Evolutionary conservation across 1,140 invertebrate species (phyloP), one percentile per base, ranked within the genome.

Genomic region (Chelonus insularis): DNA sequence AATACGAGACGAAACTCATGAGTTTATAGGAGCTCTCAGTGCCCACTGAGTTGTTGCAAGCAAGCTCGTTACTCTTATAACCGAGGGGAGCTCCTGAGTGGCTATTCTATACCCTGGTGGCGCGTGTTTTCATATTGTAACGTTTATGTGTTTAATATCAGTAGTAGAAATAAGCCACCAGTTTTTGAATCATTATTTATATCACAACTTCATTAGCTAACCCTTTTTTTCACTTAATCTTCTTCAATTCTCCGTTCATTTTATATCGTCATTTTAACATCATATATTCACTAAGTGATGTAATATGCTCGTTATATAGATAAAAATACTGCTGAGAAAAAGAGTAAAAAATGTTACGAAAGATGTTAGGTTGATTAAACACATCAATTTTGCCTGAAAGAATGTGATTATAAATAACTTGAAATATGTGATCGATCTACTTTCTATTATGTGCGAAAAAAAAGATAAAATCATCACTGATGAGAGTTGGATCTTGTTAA

Each of bases 161-260:
- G 60, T 51, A 9, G 29, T 12, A 37, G 36, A 60, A 57, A 57
- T 36, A 57, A 50, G 7, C 25, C 7, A 18, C 57, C 23, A 20
- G 47, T 16, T 37, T 56, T 45, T 34, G 18, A 32, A 45, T 57
- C 54, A 48, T 52, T 39, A 37, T 51, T 64, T 21, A 56, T 60
- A 67, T 63, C 56, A 60, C 45, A 55, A 66, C 70, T 73, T 73
- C 70, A 73, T 74, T 71, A 72, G 69, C 63, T 65, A 23, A 9
- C 41, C 29, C 55, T n/a, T 37, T 6, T 5, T 39, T 2, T 29
- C 25, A 29, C 25, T 29, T 29, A 29, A 29, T 4, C 7, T 29
- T 29, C 25, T 29, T 29, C 25, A 37, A 37, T 37, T 37, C 36
- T 37, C 3, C 11, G 36, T 4, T 9, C 36, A 12, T 37, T 6